phyloP scores from a whole-genome alignment of 1,140 invertebrate species.

The Myzus persicae region DNA sequence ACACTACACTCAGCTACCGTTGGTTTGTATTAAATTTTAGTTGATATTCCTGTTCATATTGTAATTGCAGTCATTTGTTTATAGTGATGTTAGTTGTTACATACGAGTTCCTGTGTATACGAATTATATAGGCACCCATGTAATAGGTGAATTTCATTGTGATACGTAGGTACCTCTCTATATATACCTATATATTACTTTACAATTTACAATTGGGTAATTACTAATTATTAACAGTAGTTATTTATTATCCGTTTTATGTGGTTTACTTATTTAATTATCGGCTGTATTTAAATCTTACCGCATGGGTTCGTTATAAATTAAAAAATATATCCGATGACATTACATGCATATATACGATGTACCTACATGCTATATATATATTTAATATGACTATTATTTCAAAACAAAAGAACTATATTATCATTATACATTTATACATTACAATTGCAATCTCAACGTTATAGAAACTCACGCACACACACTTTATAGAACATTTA shows the following conservation, averaged over 20 bases:
- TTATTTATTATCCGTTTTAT: not conserved
- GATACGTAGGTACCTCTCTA: not conserved
- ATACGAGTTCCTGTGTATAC: not conserved
- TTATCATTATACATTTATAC: slow-evolving; percentile 4
- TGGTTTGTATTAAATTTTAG: not conserved
- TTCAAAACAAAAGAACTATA: not conserved
- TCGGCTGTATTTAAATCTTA: not conserved
- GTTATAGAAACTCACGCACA: not conserved
- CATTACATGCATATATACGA: not conserved
- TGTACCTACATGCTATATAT: not conserved
- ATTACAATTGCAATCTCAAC: not conserved
- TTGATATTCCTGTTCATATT: not conserved
- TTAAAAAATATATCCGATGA: not conserved
- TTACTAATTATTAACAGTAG: not conserved
- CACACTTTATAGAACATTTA: slow-evolving; percentile 1
- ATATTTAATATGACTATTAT: not conserved
- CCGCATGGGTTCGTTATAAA: not conserved
- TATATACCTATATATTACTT: not conserved
- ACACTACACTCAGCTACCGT: not conserved
- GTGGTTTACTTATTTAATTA: not conserved
- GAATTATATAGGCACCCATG: not conserved
- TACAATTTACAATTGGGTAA: not conserved
- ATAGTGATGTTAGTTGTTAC: too few species aligned
- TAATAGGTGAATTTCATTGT: not conserved
- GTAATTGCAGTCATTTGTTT: not conserved